A percentile compares a stretch with the other conserved stretches of the same genome.
These are phyloP conservation scores for Triops cancriformis DNA, from an alignment of 1,140 invertebrate species.

Conservation along the genomic window DNA sequence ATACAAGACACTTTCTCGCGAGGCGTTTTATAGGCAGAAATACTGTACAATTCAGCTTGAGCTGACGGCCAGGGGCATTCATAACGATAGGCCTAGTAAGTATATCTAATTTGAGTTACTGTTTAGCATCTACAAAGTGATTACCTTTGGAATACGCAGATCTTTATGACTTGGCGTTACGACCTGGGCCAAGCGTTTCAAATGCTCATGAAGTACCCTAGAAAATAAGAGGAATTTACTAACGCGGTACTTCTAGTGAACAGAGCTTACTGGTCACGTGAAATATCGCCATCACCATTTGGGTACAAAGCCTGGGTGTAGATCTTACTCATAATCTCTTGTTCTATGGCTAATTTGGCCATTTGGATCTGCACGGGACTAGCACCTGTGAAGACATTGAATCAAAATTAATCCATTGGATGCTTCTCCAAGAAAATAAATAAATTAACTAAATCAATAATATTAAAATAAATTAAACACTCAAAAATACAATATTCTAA, in stretches of 20 bases:
- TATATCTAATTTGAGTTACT: constrained; percentile 21
- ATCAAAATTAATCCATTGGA: constrained; percentile 7
- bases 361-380: constrained; percentile 57
- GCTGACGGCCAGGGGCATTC: constrained; percentile 97
- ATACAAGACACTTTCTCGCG: constrained; percentile 87
- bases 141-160: constrained; percentile 64
- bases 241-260: neutral
- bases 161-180: constrained; percentile 77
- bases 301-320: constrained; percentile 91
- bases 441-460: too few species aligned
- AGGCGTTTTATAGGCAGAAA: constrained; percentile 90
- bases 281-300: constrained; percentile 90
- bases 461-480: constrained; percentile 9
- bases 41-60: constrained; percentile 81
- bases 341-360: constrained; percentile 63
- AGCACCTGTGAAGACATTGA: constrained; percentile 45
- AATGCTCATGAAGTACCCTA: constrained; percentile 77
- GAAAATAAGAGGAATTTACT: constrained; percentile 33
- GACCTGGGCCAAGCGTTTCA: constrained; percentile 67
- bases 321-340: constrained; percentile 73
- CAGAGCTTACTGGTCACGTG: constrained; percentile 70
- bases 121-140: constrained; percentile 34
- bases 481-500: constrained; percentile 22
- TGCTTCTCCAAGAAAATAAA: too few species aligned
- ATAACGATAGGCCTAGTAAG: constrained; percentile 55